Conservation (phyloP, 2,888 invertebrate species). For the Tanytarsus gracilentus region DNA sequence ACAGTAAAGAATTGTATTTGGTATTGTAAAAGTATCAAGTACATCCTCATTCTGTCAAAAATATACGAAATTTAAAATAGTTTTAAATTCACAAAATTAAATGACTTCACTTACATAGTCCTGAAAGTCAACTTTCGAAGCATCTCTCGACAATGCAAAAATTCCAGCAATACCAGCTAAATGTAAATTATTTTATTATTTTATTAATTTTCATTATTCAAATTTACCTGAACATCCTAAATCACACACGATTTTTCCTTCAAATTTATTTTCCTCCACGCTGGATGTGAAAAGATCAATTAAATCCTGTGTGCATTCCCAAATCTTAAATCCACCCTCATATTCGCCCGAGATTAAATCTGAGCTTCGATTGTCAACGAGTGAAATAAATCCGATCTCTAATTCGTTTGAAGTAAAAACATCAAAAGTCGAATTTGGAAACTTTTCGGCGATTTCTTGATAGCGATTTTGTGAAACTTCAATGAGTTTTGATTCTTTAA, state of each 20-base stretch:
- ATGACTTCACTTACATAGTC: conserved; percentile 70
- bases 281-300: conserved; percentile 52
- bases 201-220: too few species aligned
- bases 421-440: conserved; percentile 30
- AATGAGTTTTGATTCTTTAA: background rate
- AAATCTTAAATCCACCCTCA: conserved; percentile 90
- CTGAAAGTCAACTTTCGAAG: conserved; percentile 69
- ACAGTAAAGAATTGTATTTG: conserved; percentile 64
- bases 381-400: conserved; percentile 36
- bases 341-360: conserved; percentile 65
- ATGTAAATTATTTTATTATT: conserved; percentile 69
- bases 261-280: conserved; percentile 32
- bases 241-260: conserved; percentile 13
- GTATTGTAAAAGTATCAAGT: conserved; percentile 66
- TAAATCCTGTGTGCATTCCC: conserved; percentile 88
- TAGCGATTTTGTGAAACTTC: conserved; percentile 31
- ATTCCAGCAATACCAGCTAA: conserved; percentile 88
- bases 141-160: conserved; percentile 58
- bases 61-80: background rate
- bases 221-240: conserved; percentile 22
- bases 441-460: conserved; percentile 39
- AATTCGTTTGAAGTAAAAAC: conserved; percentile 33
- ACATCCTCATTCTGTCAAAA: conserved; percentile 75
- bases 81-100: background rate
- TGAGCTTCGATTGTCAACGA: conserved; percentile 40